Evolutionary conservation across 2,797 vertebrate species (phyloP).

Genomic region (Microhierax caerulescens): DNA sequence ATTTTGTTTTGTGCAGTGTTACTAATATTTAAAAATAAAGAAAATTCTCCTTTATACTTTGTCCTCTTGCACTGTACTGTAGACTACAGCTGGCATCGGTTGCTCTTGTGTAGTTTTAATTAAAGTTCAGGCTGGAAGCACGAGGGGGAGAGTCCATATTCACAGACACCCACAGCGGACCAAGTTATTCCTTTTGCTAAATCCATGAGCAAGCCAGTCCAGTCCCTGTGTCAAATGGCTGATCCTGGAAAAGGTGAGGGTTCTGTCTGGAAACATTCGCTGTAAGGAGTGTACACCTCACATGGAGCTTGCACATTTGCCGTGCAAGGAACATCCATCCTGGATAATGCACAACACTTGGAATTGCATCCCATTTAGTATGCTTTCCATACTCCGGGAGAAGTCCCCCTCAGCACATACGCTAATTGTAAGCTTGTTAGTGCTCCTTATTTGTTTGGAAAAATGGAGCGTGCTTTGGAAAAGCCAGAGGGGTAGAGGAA

Average conservation of each 20-base stretch:
- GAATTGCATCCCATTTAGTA: not conserved
- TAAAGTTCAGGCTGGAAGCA: not conserved
- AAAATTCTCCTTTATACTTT: constrained; percentile 34
- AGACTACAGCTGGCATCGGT: not conserved
- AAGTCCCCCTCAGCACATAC: not conserved
- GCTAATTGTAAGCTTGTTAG: not conserved
- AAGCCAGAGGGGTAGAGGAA: not conserved
- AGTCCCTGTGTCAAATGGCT: not conserved
- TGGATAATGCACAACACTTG: not conserved
- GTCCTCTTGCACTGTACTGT: not conserved
- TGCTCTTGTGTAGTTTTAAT: not conserved
- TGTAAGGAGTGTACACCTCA: not conserved
- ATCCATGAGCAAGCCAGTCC: not conserved
- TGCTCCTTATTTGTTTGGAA: not conserved
- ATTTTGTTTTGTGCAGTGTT: constrained; percentile 65
- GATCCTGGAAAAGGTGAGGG: not conserved
- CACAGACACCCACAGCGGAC: not conserved
- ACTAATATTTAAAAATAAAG: constrained; percentile 67
- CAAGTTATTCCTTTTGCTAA: not conserved
- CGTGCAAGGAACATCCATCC: not conserved
- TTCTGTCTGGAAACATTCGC: not conserved
- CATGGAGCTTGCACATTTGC: not conserved
- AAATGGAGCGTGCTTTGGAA: not conserved
- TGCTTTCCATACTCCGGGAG: not conserved
- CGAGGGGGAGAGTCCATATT: not conserved